Evolutionary conservation across 2,888 invertebrate species (phyloP), one percentile per base, ranked within the genome.

Genomic region (Drosophila leonis): DNA sequence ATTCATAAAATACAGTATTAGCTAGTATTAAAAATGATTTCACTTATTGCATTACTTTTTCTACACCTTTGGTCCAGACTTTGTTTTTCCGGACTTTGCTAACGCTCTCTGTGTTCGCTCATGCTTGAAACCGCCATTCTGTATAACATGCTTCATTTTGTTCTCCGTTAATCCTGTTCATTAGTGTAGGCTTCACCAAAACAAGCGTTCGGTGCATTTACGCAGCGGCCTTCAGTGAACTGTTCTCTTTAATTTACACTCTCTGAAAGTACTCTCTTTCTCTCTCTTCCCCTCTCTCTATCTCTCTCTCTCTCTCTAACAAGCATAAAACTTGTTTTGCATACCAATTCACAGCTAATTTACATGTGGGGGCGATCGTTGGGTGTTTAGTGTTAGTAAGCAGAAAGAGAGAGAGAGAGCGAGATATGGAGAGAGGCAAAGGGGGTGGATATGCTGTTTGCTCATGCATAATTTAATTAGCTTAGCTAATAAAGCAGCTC

Each of bases 381-480:
- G 48, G 27, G 42, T 57, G 42, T 39, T 18, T 55, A 18, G 20
- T 12, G 29, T 33, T 20, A 24, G 31, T 24, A 10, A 35, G 7
- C 29, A 24, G 3, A 7, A 18, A 2, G 12, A 20, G 4, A 18
- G 1, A 3, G 10, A 8, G 13, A 41, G 35, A 13, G 56, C 6
- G 4, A 15, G 39, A 31, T 20, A 10, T 15, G 20, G 31, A 18
- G 12, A 2, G 31, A 12, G 31, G n/a, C 9, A 10, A 29, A 18
- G 29, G 13, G 37, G 55, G 48, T 48, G 48, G 27, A 8, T 20
- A 27, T 27, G n/a, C 12, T 18, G 39, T 7, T 27, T 54, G 60
- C 48, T 20, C 64, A 51, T 63, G 68, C 63, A 59, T 72, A 72
- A 78, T 75, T 77, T 67, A 73, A 82, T 82, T 85, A 80, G 64